Base-by-base conservation (phyloP, 2,797 vertebrate species). In the Lophotriccus pileatus region DNA sequence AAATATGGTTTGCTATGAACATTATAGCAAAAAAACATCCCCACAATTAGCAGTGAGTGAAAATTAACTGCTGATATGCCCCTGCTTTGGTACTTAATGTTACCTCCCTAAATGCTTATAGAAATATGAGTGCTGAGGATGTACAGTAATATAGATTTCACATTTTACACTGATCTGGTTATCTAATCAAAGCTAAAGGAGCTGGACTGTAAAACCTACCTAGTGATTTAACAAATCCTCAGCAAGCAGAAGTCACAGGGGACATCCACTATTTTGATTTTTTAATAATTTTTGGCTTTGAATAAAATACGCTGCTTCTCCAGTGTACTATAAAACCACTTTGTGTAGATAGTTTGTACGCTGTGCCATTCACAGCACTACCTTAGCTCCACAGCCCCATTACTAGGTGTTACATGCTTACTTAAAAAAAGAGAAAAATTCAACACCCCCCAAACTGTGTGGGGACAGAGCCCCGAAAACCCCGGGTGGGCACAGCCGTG, bases 401-500 rank as follows among this genome's bases (percentile, higher is more conserved):
- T 58, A 37, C 53, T 49, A 39, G 34, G 25, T 75, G 37, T 44
- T 56, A 52, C 8, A 13, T 4, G 14, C 28, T 69, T 46, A 67
- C 36, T 52, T 11, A 30, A 56, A 85, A 37, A 46, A 63, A 62
- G 28, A 46, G 10, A 7, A 34, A 52, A 30, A 66, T 55, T 4
- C 11, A 49, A 2, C 12, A 41, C 7, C n/a, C 34, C 14, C 34
- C 58, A 3, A 52, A 60, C 7, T 2, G 15, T 15, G n/a, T 7
- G 6, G 34, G 10, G 21, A 7, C 16, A 62, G 46, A 60, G 4
- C 24, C 25, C 24, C 5, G 1, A 34, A 59, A n/a, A 3, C 6
- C n/a, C n/a, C 0, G 0, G 14, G 23, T n/a, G 36, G 24, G n/a
- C 56, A 36, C 63, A 13, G 50, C 79, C 37, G 1, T 2, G 21